These are phyloP conservation scores for Pycnonotus jocosus DNA, from an alignment of 2,113 vertebrate genomes.

Conservation along the genomic window DNA sequence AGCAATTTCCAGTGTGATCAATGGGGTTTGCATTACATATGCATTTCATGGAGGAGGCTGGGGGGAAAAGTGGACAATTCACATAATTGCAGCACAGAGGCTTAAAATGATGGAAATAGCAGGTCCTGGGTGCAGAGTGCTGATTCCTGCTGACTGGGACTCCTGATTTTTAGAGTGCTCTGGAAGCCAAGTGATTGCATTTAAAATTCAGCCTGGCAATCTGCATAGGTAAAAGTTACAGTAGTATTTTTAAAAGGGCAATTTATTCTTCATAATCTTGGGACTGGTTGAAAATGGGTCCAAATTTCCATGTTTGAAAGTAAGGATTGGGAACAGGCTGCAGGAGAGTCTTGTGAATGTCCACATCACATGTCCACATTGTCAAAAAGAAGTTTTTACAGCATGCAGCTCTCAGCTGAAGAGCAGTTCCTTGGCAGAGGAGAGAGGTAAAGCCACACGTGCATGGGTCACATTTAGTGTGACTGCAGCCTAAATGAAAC, in stretches of 20 bases:
- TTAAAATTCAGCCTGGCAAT: constrained; percentile 41
- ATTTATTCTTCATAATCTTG: neutral
- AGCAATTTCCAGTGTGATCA: neutral
- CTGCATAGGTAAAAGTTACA: constrained; percentile 34
- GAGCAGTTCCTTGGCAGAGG: neutral
- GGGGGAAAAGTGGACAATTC: neutral
- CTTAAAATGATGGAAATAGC: constrained; percentile 2
- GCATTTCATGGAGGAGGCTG: neutral
- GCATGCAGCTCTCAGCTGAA: neutral
- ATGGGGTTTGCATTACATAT: neutral
- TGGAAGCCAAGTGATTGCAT: constrained; percentile 49
- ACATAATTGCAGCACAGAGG: neutral
- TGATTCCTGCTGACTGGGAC: neutral
- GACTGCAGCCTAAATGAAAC: neutral
- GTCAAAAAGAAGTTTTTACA: neutral
- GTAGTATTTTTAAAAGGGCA: neutral
- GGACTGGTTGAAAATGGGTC: neutral
- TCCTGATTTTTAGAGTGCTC: neutral
- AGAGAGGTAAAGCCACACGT: neutral
- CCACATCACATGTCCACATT: neutral
- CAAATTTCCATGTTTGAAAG: neutral
- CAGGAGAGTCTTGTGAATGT: neutral
- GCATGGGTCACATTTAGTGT: neutral
- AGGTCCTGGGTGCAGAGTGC: neutral
- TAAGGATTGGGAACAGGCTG: neutral